Base-by-base conservation (phyloP, 1,140 invertebrate species). In the Pollicipes pollicipes region DNA sequence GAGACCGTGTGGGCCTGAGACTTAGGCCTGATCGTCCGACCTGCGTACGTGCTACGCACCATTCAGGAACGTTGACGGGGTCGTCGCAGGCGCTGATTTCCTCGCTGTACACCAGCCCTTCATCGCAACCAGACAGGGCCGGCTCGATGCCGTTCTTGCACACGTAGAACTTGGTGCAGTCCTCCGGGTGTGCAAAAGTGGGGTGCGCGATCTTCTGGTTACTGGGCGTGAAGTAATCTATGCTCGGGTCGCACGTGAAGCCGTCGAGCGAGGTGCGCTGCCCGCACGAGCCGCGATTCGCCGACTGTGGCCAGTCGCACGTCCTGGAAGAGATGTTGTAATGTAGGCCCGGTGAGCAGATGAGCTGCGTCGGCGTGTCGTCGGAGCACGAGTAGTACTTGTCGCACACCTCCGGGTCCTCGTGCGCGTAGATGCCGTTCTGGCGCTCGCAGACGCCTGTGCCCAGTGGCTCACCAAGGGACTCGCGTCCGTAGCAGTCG, bases 361-460 rank as follows among this genome's bases (percentile, higher is more conserved):
- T 84, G 73, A 88, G 82, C 71, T 85, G 83, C 71, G 87, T 85
- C n/a, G 86, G 83, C 0, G 84, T 79, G 21, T 90, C 89, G 71
- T 90, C 87, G 0, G 88, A 85, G 78, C 90, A 91, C 78, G 90
- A 90, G 77, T 88, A 86, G 79, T 92, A 93, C 76, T 89, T 88
- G 77, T 90, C 89, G 74, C 90, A 93, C 0, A 86, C 85, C 73
- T 83, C 79, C n/a, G 85, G 85, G 76, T 91, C 88, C 70, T 87
- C 85, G 78, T 91, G 88, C 30, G 84, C 84, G 81, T 88, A 93
- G 78, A 87, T 88, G 37, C 90, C 90, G 76, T 91, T 91, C 30
- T 87, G 86, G 70, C 90, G 83, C 21, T 89, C 89, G 77, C 90
- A 95, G 76, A 74, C 76, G 71, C 28, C 30, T 8, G 28, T 31